Evolutionary conservation across 2,113 vertebrate genomes (phyloP).

Genomic region (Potamarius usumacintae): DNA sequence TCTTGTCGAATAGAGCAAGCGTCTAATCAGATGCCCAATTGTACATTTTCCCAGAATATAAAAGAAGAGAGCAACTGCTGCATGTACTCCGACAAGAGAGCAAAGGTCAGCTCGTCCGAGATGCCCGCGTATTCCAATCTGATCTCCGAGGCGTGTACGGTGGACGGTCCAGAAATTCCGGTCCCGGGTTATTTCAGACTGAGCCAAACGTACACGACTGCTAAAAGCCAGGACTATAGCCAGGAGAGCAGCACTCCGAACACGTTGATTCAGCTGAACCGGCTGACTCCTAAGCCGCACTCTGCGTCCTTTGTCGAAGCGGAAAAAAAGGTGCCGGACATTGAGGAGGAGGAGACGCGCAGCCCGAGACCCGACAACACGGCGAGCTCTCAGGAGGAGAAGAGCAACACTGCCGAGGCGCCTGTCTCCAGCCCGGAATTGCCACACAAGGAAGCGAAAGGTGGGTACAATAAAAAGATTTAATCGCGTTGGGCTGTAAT

Average conservation of each 20-base stretch:
- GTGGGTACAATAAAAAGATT: constrained; percentile 89
- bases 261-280: constrained; percentile 89
- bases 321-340: constrained; percentile 89
- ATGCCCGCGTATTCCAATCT: constrained; percentile 89
- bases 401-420: constrained; percentile 83
- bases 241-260: constrained; percentile 89
- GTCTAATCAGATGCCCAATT: constrained; percentile 93
- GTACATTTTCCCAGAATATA: constrained; percentile 95
- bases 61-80: constrained; percentile 99
- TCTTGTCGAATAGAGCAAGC: constrained; percentile 94
- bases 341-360: constrained; percentile 80
- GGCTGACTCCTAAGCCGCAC: constrained; percentile 89
- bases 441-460: constrained; percentile 94
- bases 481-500: constrained; percentile 82
- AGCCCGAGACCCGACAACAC: constrained; percentile 86
- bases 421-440: constrained; percentile 92
- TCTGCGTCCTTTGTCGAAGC: constrained; percentile 82
- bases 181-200: constrained; percentile 99
- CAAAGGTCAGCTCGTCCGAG: constrained; percentile 89
- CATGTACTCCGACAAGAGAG: constrained; percentile 99
- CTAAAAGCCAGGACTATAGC: constrained; percentile 94
- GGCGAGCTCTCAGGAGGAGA: constrained; percentile 83
- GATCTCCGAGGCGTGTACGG: constrained; percentile 86
- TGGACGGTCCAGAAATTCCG: constrained; percentile 95
- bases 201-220: constrained; percentile 95